phyloP scores from a whole-genome alignment of 2,113 vertebrate species.

The Neoarius graeffei region DNA sequence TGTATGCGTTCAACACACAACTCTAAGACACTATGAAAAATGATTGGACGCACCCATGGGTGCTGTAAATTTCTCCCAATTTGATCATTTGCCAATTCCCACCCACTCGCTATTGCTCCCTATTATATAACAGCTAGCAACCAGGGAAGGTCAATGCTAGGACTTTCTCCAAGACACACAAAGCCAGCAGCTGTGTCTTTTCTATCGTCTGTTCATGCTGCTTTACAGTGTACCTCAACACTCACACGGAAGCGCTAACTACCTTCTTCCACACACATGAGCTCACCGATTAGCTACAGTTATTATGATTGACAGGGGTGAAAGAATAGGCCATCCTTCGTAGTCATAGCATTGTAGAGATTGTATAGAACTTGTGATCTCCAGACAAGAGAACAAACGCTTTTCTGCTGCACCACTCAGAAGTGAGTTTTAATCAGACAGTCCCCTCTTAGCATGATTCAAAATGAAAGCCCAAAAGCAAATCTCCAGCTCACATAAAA shows the following conservation, averaged over 20 bases:
- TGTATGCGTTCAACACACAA: neutral
- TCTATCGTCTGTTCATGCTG: neutral
- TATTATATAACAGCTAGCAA: neutral
- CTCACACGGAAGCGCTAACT: neutral
- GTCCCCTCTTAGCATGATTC: neutral
- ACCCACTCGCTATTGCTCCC: neutral
- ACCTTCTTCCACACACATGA: neutral
- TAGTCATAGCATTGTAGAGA: neutral
- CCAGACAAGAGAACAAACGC: neutral
- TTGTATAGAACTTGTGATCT: neutral
- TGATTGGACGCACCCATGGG: conserved; percentile 17
- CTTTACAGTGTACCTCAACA: neutral
- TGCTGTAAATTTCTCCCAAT: neutral
- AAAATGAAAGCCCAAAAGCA: conserved; percentile 3
- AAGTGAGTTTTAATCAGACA: neutral
- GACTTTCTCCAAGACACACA: neutral
- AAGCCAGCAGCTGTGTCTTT: neutral
- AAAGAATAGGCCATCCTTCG: neutral
- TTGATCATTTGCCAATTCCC: neutral
- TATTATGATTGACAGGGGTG: neutral
- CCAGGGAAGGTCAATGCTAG: neutral
- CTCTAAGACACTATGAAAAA: neutral
- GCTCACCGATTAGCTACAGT: neutral
- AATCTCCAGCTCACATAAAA: conserved; percentile 55
- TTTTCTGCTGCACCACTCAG: neutral